phyloP scores from a whole-genome alignment of 35 echinoderm and acorn worm species.

The Strongylocentrotus purpuratus region DNA sequence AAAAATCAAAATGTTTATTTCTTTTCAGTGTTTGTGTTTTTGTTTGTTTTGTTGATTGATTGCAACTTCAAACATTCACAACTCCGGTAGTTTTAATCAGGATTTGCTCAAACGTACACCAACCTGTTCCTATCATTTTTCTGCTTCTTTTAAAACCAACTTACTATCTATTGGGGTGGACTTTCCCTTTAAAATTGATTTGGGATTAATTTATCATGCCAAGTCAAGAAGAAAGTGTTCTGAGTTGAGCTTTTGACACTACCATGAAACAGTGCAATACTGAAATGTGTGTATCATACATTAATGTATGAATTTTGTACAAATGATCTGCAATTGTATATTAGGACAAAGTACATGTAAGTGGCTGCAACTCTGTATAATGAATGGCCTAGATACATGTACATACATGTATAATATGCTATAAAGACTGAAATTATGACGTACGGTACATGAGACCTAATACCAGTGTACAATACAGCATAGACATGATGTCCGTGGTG shows the following conservation, averaged over 20 bases:
- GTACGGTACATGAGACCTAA: background rate
- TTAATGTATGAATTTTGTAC: background rate
- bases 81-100: too few species aligned
- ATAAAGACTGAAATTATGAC: background rate
- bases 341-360: background rate
- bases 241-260: background rate
- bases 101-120: too few species aligned
- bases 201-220: background rate
- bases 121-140: too few species aligned
- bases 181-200: background rate
- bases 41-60: too few species aligned
- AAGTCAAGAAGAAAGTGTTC: too few species aligned
- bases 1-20: too few species aligned
- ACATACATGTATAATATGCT: background rate
- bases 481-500: background rate
- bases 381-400: background rate
- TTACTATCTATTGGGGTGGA: too few species aligned
- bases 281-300: slow-evolving; percentile 18
- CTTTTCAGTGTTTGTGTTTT: too few species aligned
- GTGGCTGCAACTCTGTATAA: background rate
- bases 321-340: background rate
- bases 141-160: too few species aligned
- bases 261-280: background rate
- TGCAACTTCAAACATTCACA: too few species aligned
- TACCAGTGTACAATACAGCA: background rate